Evolutionary conservation across 2,888 invertebrate genomes (phyloP).

Genomic region (Synanthedon andrenaeformis): DNA sequence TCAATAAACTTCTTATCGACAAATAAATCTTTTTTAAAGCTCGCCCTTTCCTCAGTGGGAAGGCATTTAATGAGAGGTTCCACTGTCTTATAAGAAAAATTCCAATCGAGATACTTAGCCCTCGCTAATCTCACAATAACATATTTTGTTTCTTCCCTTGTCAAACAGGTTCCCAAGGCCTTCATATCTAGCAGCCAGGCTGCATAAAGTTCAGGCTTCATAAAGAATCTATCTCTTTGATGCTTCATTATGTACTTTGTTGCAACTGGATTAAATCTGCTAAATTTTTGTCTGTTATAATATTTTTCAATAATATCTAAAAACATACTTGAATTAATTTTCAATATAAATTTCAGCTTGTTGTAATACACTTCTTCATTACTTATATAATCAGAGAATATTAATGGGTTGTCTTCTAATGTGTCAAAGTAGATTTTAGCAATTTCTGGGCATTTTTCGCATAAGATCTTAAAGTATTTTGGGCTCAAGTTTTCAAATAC

Average conservation of each 20-base stretch:
- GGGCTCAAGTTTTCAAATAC: conserved; percentile 27
- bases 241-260: conserved; percentile 29
- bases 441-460: conserved; percentile 26
- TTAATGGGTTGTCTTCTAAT: conserved; percentile 15
- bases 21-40: conserved; percentile 31
- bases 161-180: conserved; percentile 25
- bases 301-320: conserved; percentile 34
- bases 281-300: conserved; percentile 13
- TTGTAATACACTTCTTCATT: conserved; percentile 20
- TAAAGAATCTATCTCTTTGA: conserved; percentile 24
- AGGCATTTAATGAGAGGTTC: conserved; percentile 36
- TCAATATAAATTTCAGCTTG: conserved; percentile 26
- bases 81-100: conserved; percentile 30
- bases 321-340: conserved; percentile 23
- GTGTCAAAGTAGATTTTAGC: conserved; percentile 30
- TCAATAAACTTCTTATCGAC: conserved; percentile 27
- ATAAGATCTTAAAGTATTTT: conserved; percentile 28
- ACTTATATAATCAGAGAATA: conserved; percentile 16
- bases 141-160: conserved; percentile 26
- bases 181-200: conserved; percentile 25
- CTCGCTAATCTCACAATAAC: conserved; percentile 25
- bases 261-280: conserved; percentile 14
- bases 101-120: conserved; percentile 24
- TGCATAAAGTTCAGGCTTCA: conserved; percentile 33
- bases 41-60: conserved; percentile 16